A percentile compares a stretch with the other conserved stretches of the same genome.
phyloP scores from a whole-genome alignment of 1,140 invertebrate species.

The Drosophila subobscura region DNA sequence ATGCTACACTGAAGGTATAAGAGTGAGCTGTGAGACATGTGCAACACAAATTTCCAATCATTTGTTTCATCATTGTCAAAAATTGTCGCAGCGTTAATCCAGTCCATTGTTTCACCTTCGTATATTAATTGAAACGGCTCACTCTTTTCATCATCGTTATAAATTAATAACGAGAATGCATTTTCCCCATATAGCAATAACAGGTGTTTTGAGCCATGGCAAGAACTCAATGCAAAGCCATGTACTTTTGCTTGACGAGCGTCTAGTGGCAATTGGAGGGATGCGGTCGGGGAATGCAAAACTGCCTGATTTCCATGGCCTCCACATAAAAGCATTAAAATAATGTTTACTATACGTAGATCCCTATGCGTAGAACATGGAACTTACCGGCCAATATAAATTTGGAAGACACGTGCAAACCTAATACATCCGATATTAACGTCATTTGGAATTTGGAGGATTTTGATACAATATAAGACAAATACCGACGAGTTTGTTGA shows the following conservation, averaged over 20 bases:
- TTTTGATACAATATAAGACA: no score
- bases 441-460: conserved; percentile 1
- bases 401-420: conserved; percentile 20
- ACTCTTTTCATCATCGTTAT: neutral
- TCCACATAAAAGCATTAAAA: neutral
- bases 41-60: conserved; percentile 48
- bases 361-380: neutral
- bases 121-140: conserved; percentile 44
- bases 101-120: conserved; percentile 65
- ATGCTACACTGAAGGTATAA: conserved; percentile 44
- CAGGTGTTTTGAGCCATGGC: neutral
- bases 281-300: neutral
- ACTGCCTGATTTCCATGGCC: conserved; percentile 57
- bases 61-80: conserved; percentile 22
- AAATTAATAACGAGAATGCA: conserved; percentile 44
- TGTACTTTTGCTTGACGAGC: conserved; percentile 47
- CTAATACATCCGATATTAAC: conserved; percentile 30
- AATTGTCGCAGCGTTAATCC: conserved; percentile 70
- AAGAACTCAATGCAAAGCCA: conserved; percentile 34
- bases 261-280: conserved; percentile 18
- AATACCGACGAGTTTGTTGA: no score
- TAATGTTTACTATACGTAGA: neutral
- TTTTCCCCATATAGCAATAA: conserved; percentile 57
- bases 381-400: conserved; percentile 26
- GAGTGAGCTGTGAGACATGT: conserved; percentile 68